Percentiles rank a stretch among this genome's conserved stretches.
These are phyloP conservation scores for Drosophila anomelani DNA, from an alignment of 2,888 invertebrate genomes.

Conservation along the genomic window DNA sequence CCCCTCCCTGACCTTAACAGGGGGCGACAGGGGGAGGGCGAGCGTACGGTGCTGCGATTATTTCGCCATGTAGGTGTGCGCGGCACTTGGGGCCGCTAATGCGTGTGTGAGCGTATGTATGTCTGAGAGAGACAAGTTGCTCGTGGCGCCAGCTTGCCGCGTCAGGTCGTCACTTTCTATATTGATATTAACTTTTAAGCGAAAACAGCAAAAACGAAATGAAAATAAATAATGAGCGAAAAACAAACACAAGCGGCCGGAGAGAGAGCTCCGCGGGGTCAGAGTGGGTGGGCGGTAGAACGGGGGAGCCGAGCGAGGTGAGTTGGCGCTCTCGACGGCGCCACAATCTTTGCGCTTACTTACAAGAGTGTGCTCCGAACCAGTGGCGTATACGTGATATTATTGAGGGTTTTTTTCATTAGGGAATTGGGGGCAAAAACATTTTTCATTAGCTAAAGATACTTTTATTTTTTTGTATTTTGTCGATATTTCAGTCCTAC, in stretches of 20 bases:
- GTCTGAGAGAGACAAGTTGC: conserved; percentile 65
- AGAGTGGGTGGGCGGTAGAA: conserved; percentile 11
- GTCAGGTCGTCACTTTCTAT: conserved; percentile 83
- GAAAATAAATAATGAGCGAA: conserved; percentile 76
- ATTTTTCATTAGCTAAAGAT: no score
- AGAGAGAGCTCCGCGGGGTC: conserved; percentile 10
- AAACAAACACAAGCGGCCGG: conserved; percentile 64
- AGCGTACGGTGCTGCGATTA: conserved; percentile 22
- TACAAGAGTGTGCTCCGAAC: conserved; percentile 51
- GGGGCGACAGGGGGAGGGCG: conserved; percentile 10
- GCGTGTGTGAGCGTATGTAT: conserved; percentile 28
- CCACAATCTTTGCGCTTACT: conserved; percentile 65
- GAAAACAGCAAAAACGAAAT: conserved; percentile 77
- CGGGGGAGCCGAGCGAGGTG: conserved; percentile 45
- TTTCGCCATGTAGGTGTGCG: conserved; percentile 31
- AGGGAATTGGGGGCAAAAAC: neutral
- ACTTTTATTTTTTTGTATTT: no score
- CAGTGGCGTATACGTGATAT: conserved; percentile 18
- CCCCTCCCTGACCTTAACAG: conserved; percentile 27
- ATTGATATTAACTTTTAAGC: conserved; percentile 81
- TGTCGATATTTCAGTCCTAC: no score
- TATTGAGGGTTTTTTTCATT: conserved; percentile 8
- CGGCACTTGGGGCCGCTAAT: conserved; percentile 5
- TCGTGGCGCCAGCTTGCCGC: conserved; percentile 82
- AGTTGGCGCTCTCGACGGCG: conserved; percentile 32